These are phyloP conservation scores for Hydrotaea diabolus DNA, from an alignment of 2,888 invertebrate species.

Conservation along the genomic window DNA sequence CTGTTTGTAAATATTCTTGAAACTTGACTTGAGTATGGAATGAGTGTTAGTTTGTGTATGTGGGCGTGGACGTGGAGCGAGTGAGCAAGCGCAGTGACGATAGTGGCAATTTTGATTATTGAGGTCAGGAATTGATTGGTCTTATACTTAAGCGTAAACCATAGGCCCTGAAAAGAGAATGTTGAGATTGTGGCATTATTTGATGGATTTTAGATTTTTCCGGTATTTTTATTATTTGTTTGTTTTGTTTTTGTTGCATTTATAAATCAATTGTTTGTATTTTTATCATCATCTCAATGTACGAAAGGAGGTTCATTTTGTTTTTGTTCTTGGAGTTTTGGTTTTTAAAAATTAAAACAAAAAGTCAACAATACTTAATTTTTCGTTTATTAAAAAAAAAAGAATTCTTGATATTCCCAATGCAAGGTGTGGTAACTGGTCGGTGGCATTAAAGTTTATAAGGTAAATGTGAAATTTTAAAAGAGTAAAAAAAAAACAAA, in stretches of 20 bases:
- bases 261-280: conserved; percentile 52
- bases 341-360: conserved; percentile 28
- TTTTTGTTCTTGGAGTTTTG: conserved; percentile 31
- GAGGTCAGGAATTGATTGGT: conserved; percentile 46
- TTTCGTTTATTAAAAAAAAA: conserved; percentile 21
- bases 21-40: too few relatives aligned
- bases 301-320: conserved; percentile 38
- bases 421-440: too few relatives aligned
- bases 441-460: too few relatives aligned
- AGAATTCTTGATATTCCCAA: too few relatives aligned
- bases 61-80: too few relatives aligned
- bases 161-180: not conserved
- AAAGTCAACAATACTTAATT: conserved; percentile 34
- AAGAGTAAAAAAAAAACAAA: too few relatives aligned
- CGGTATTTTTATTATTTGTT: conserved; percentile 42
- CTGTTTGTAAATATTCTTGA: not conserved
- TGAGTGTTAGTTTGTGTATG: too few relatives aligned
- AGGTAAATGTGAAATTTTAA: too few relatives aligned
- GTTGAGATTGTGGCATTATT: not conserved
- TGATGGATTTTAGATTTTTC: conserved; percentile 26
- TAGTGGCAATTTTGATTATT: conserved; percentile 35
- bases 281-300: conserved; percentile 51
- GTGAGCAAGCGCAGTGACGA: too few relatives aligned
- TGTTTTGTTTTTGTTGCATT: conserved; percentile 43
- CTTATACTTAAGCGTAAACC: not conserved